Evolutionary conservation across 2,888 invertebrate species (phyloP), one percentile per base, ranked within the genome.

Genomic region (Agrochola lota): DNA sequence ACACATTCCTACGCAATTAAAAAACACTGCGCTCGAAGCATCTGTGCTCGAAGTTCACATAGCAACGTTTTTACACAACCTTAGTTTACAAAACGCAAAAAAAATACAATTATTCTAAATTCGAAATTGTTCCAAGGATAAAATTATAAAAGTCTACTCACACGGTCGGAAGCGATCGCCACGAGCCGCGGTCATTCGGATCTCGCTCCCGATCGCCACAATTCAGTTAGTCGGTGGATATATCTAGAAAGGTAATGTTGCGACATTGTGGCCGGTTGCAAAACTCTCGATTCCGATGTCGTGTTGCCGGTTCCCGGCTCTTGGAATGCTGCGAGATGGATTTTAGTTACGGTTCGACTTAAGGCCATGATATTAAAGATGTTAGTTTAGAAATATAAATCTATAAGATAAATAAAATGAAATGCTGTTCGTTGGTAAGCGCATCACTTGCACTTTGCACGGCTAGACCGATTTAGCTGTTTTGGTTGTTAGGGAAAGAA

Each of bases 151-250:
- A 80, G 49, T 49, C 46, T 62, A 70, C 68, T 62, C 72, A 70
- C 77, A 62, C 52, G 49, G 26, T 86, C 86, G 83, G 86, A 86
- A 88, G 83, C 80, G 63, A 71, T 81, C 75, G 83, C 85, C 74
- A 83, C 78, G 82, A 57, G n/a, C 49, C 72, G 87, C 76, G 81
- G 83, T 77, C 86, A 88, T 88, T 86, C 83, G 88, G 87, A 88
- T 85, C 86, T 85, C 71, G 71, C n/a, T 81, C 85, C 82, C 81
- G 77, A 72, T 81, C 81, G 60, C 75, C 73, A 69, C 83, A 75
- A 80, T 82, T 77, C 74, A 81, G 76, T 80, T 75, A 81, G 75
- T 71, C 20, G 52, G 68, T 82, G 80, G 55, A 77, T 81, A 88
- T 81, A 76, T 86, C 87, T 88, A 88, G 87, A 88, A 86, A 85